These are phyloP conservation scores for Onychorhynchus coronatus DNA, from an alignment of 2,113 vertebrate genomes.

Conservation along the genomic window DNA sequence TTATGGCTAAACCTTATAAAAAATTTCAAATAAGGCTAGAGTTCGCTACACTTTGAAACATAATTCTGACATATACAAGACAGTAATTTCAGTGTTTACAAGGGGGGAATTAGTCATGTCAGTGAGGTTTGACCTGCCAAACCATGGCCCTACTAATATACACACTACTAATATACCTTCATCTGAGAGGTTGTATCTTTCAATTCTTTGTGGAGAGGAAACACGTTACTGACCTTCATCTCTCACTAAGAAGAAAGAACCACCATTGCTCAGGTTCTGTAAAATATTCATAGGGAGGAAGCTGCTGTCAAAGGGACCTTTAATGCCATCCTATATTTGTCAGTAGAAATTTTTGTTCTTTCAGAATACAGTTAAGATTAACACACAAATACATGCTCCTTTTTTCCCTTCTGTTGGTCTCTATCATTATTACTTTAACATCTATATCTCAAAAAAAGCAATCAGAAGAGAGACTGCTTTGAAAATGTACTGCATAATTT, in stretches of 20 bases:
- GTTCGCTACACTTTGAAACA: background rate
- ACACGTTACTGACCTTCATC: background rate
- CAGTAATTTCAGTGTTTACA: background rate
- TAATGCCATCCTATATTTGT: background rate
- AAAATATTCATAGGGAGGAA: background rate
- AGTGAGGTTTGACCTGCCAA: background rate
- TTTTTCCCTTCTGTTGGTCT: fast-evolving
- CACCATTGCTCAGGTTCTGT: background rate
- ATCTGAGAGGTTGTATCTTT: background rate
- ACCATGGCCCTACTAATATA: background rate
- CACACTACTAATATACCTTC: background rate
- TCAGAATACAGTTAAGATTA: background rate
- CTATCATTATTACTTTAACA: background rate
- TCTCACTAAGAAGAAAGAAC: background rate
- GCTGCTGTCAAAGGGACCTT: background rate
- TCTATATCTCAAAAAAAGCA: background rate
- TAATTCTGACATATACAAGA: background rate
- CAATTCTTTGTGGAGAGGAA: background rate
- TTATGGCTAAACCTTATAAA: background rate
- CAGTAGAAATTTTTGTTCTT: background rate
- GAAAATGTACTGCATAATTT: background rate
- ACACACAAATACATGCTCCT: background rate
- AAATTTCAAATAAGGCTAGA: background rate
- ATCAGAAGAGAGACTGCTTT: background rate
- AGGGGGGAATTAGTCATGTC: background rate